Evolutionary conservation across 2,888 invertebrate species (phyloP), one percentile per base, ranked within the genome.

Genomic region (Brachylomia viminalis): DNA sequence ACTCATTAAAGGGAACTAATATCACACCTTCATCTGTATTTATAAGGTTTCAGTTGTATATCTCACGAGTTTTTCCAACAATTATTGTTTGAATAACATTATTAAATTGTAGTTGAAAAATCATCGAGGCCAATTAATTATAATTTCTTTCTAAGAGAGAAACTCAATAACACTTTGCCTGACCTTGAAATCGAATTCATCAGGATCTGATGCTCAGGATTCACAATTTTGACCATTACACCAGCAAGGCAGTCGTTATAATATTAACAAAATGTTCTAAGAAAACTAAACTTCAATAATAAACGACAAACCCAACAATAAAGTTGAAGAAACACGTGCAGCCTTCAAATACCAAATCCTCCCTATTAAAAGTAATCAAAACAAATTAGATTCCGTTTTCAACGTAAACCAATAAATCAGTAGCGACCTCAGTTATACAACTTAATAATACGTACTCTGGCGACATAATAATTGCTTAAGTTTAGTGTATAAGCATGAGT

Each of bases 391-490:
- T 27, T n/a, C 74, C 58, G 77, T 85, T 85, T 82, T 86, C 77
- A 86, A 88, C 77, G 74, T 72, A 58, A 10, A 42, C 54, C 79
- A 71, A 80, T 85, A 87, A 86, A 88, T 87, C 88, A 78, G 71
- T 61, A 33, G 72, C 74, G 76, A 78, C 61, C 45, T 58, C 62
- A 78, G 82, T 86, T 87, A 80, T 23, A 79, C 58, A 88, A 88
- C 71, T 88, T 85, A 73, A n/a, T n/a, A n/a, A n/a, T n/a, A 65
- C 83, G 77, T 82, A 82, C 86, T 64, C 77, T 65, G 79, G 72
- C 54, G 88, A 88, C 86, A 87, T 87, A 82, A 88, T 88, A 88
- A 87, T 88, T 88, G 84, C 83, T 65, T 61, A 86, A 88, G 82
- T 88, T 88, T 86, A 76, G 86, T 72, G 70, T 45, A 74, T 75